phyloP scores from a whole-genome alignment of 2,797 vertebrate genomes.

The Pipistrellus nathusii region DNA sequence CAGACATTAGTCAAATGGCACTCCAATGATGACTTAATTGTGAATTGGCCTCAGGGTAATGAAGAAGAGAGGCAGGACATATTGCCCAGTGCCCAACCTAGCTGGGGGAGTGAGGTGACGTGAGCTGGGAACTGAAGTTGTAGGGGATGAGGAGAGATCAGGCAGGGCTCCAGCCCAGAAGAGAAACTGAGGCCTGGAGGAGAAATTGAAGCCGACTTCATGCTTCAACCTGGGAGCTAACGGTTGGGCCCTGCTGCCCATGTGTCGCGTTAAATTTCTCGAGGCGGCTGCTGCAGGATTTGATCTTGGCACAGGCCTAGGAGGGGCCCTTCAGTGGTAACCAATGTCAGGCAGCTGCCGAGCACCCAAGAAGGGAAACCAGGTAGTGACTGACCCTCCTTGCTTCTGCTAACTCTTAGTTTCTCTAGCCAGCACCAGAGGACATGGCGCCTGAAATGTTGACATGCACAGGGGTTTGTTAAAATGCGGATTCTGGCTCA shows the following conservation, averaged over 20 bases:
- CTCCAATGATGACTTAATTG: fast-evolving
- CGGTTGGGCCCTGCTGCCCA: fast-evolving
- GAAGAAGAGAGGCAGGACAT: not conserved
- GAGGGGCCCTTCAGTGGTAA: not conserved
- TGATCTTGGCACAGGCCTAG: not conserved
- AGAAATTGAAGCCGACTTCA: not conserved
- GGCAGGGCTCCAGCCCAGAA: not conserved
- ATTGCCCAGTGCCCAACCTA: not conserved
- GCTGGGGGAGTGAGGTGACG: not conserved
- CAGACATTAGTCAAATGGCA: not conserved
- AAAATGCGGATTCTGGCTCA: not conserved
- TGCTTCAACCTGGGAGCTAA: not conserved
- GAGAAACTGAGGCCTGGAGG: not conserved
- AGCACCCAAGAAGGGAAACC: not conserved
- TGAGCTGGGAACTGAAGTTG: not conserved
- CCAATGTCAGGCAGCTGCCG: fast-evolving
- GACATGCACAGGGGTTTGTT: not conserved
- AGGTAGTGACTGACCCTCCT: not conserved
- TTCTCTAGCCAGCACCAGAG: not conserved
- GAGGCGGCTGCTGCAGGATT: not conserved
- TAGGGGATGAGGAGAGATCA: not conserved
- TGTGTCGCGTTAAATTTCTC: not conserved
- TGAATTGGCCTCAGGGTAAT: not conserved
- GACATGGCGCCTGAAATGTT: fast-evolving
- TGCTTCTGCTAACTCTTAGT: not conserved